A percentile compares a stretch with the other conserved stretches of the same genome.
Conservation (phyloP, 2,797 vertebrate genomes). For the Typhlichthys eigenmanni region DNA sequence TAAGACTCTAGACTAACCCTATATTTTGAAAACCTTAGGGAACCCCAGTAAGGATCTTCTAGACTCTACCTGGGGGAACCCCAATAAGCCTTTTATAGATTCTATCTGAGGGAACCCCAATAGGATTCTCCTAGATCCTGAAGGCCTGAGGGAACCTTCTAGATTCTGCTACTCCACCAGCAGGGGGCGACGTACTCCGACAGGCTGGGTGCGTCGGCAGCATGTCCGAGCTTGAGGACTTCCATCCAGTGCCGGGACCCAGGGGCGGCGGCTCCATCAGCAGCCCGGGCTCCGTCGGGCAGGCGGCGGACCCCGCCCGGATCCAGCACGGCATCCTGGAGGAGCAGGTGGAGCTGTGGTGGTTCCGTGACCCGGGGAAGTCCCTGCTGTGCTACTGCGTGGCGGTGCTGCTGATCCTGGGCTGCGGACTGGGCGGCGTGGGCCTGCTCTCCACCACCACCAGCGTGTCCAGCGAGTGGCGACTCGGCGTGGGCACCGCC, state of each 20-base stretch:
- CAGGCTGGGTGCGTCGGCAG: slow-evolving; percentile 43
- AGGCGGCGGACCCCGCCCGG: slow-evolving; percentile 72
- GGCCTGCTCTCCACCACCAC: slow-evolving; percentile 92
- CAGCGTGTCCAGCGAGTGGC: slow-evolving; percentile 94
- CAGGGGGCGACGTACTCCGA: slow-evolving; percentile 35
- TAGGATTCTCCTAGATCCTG: slow-evolving; percentile 21
- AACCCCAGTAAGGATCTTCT: neutral
- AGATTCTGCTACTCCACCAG: slow-evolving; percentile 30
- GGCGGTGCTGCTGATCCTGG: slow-evolving; percentile 87
- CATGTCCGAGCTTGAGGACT: slow-evolving; percentile 85
- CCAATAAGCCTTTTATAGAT: no score
- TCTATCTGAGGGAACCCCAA: neutral
- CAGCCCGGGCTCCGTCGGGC: slow-evolving; percentile 55
- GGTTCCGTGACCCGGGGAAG: slow-evolving; percentile 91
- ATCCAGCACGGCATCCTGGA: slow-evolving; percentile 89
- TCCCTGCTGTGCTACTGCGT: slow-evolving; percentile 89
- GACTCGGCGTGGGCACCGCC: slow-evolving; percentile 86
- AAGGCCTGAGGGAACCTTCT: neutral
- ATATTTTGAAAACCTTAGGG: neutral
- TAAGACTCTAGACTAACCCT: neutral
- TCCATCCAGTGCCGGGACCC: slow-evolving; percentile 60
- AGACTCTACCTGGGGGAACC: no score
- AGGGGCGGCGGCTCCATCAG: slow-evolving; percentile 14
- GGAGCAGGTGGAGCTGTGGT: slow-evolving; percentile 97
- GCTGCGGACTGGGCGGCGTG: slow-evolving; percentile 89